Base-by-base conservation (phyloP, 2,797 vertebrate species). In the Pseudochirops cupreus region DNA sequence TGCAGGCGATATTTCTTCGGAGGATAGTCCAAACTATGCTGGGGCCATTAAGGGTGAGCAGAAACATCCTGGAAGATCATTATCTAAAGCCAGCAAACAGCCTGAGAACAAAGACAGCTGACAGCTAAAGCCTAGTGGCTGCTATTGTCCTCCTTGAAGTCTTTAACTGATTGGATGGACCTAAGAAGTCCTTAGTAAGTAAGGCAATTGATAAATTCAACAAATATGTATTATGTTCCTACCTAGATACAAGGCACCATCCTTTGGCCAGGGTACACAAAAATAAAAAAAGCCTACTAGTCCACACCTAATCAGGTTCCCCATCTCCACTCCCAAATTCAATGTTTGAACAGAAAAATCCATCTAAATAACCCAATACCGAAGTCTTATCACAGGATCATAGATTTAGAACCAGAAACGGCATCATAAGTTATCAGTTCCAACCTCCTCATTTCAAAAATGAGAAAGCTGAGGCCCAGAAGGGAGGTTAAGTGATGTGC, bases 81-180 rank as follows among this genome's bases (percentile, higher is more conserved):
- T 11, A 91, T 29, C 54, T 14, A 91, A 82, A 94, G 89, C 18
- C 62, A 92, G 62, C 52, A 95, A 96, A 74, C 82, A 92, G 96
- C 82, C 57, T 33, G 95, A 97, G 96, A 96, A 95, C 92, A 96
- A 91, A 94, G 92, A 91, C 92, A 59, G 95, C 74, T 16, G 74
- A 94, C 91, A 56, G 62, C 82, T 50, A 53, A 57, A 46, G 95
- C 26, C 4, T 5, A 53, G 56, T 13, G 53, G 54, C n/a, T 58
- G 33, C 96, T 94, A 90, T 56, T 57, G 90, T 96, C 95, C 93
- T 90, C 91, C 94, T 10, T 62, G 56, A 58, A 87, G n/a, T 82
- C 39, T 82, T 82, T 46, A 82, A 82, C n/a, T 46, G 74, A 82
- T 21, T 82, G 18, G n/a, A 3, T 74, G 39, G 39, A 46, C 39